Evolutionary conservation across 2,888 invertebrate species (phyloP), one percentile per base, ranked within the genome.

Genomic region (Campaea margaritaria): DNA sequence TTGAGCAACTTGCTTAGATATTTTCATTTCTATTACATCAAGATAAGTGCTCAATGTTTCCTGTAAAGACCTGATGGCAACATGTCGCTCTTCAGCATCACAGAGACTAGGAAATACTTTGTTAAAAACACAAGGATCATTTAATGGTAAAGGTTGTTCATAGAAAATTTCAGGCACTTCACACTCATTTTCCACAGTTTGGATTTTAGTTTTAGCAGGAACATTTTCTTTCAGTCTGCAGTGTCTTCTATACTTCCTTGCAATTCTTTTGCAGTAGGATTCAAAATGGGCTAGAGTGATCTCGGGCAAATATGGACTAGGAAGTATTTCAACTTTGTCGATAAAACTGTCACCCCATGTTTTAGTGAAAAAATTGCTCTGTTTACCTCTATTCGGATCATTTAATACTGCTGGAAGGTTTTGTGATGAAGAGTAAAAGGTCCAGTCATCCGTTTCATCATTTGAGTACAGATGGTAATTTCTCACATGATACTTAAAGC

Each of bases 331-430:
- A 27, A 94, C 93, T 75, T 96, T 95, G 65, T 98, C 98, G 15
- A 98, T 94, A 87, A 99, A 99, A 60, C 95, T 94, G 76, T 99
- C 99, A 44, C 99, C 99, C 99, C 99, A 99, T 64, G 98, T 98
- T 85, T 97, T 98, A 0, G 98, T 98, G 79, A 99, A 98, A 80
- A 99, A 98, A 85, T 98, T 95, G 66, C 94, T 94, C 84, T 97
- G 96, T 87, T 98, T 99, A 68, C 98, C 96, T 79, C 96, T 95
- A 65, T 96, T 96, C 0, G 99, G 99, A 87, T 99, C 99, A 90
- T 99, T 99, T 64, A 99, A 93, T 69, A 98, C 98, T 58, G 99
- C 98, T 38, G 99, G 97, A 68, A 99, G 93, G 88, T 99, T 99
- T 88, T 99, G 99, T 51, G 97, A 95, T 51, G 98, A 97, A 49